Base-by-base conservation (phyloP, 2,888 invertebrate genomes). In the Philaethria dido region DNA sequence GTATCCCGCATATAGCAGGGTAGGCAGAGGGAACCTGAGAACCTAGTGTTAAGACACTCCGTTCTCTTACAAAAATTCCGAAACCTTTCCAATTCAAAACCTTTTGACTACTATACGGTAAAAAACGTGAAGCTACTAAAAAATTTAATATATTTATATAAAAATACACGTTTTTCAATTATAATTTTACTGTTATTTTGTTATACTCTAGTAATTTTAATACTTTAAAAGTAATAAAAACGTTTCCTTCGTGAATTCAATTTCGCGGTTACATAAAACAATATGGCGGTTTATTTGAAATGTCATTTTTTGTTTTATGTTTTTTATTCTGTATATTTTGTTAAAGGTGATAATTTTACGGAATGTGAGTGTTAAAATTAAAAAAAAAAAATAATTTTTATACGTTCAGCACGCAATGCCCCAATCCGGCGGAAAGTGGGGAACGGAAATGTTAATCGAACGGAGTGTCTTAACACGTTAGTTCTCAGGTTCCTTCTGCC, bases 161-260 rank as follows among this genome's bases (percentile, higher is more conserved):
- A 54, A 39, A 44, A 44, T 33, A n/a, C 33, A 13, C 9, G 16
- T 33, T 47, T 45, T 55, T 16, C 55, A 64, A 16, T 64, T 39
- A 11, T 9, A n/a, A 47, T 48, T 50, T 62, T 39, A 47, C 22
- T 8, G 33, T 48, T 50, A 61, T 71, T 65, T 64, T 63, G 57
- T 25, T 42, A 71, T 44, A 69, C 62, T 69, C 62, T 55, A 71
- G 50, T 71, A 66, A 68, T 45, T 66, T 72, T 72, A 62, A 69
- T 68, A 59, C 14, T 6, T 45, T 14, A 48, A 16, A 18, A 33
- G 52, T 44, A 33, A 70, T 68, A 69, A 69, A 66, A 62, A 47
- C 5, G 42, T n/a, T 54, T 20, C 14, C 47, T 4, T 45, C 44
- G 16, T 50, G 16, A 47, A 54, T 44, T 22, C 16, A 52, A 57